Evolutionary conservation across 2,797 vertebrate species (phyloP).

Genomic region (Lepidocolaptes lacrymiger): DNA sequence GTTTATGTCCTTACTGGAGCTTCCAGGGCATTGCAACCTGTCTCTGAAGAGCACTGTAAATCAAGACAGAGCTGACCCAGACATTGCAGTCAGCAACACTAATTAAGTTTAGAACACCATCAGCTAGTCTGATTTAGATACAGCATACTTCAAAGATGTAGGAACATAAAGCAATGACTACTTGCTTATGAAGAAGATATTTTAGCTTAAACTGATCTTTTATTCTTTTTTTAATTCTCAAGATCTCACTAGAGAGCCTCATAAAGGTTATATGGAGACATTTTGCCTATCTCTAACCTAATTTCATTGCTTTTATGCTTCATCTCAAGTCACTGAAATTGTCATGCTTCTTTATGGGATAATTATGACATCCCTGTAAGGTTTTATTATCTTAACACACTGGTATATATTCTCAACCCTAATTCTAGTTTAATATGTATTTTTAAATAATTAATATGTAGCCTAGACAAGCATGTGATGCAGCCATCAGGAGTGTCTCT

Average conservation of each 20-base stretch:
- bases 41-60: neutral
- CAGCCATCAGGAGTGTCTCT: neutral
- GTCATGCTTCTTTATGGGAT: constrained; percentile 34
- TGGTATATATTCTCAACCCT: neutral
- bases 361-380: neutral
- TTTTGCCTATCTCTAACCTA: neutral
- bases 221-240: neutral
- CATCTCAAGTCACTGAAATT: neutral
- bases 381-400: neutral
- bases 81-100: neutral
- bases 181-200: neutral
- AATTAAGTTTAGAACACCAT: neutral
- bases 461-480: neutral
- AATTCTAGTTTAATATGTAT: neutral
- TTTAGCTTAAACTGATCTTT: neutral
- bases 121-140: neutral
- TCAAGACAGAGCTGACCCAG: neutral
- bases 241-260: neutral
- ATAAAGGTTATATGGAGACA: neutral
- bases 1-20: neutral
- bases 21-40: neutral
- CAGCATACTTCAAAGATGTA: neutral
- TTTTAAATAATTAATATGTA: constrained; percentile 37
- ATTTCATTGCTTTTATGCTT: constrained; percentile 31
- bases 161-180: neutral